Conservation (phyloP, 1,140 invertebrate genomes). For the Drosophila equinoxialis region DNA sequence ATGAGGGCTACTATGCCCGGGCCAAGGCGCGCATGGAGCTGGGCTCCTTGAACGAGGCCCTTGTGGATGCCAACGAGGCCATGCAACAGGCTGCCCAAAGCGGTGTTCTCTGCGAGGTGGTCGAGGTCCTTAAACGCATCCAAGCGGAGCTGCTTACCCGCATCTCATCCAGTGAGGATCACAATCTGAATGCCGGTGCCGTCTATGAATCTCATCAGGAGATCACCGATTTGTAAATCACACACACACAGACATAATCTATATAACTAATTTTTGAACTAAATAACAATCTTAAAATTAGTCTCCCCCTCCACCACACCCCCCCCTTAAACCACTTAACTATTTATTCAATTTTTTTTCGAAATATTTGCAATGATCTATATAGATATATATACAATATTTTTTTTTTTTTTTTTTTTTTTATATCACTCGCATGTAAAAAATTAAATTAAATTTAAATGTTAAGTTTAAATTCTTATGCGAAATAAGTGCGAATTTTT, state of each 20-base stretch:
- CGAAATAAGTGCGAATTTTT: conserved; percentile 15
- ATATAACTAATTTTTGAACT: conserved; percentile 15
- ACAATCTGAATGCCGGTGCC: conserved; percentile 38
- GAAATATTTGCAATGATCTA: conserved; percentile 48
- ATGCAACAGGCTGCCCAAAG: conserved; percentile 82
- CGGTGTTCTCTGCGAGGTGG: conserved; percentile 71
- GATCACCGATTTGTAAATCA: conserved; percentile 81
- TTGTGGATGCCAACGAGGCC: conserved; percentile 85
- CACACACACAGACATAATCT: conserved; percentile 15
- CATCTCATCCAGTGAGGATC: conserved; percentile 71
- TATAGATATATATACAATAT: conserved; percentile 18
- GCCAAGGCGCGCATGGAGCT: conserved; percentile 92
- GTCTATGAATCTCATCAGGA: conserved; percentile 78
- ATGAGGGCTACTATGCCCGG: conserved; percentile 96
- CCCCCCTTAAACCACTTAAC: conserved; percentile 11
- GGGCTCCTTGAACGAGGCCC: conserved; percentile 84
- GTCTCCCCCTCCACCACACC: neutral
- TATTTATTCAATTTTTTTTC: conserved; percentile 70
- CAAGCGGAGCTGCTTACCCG: conserved; percentile 74
- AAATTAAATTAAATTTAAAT: conserved; percentile 44
- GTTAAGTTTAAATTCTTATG: conserved; percentile 17
- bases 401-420: conserved; percentile 41
- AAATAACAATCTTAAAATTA: conserved; percentile 21
- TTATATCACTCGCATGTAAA: conserved; percentile 61
- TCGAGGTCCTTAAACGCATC: conserved; percentile 77